phyloP scores from a whole-genome alignment of 2,797 vertebrate genomes.

The Cyclopterus lumpus region DNA sequence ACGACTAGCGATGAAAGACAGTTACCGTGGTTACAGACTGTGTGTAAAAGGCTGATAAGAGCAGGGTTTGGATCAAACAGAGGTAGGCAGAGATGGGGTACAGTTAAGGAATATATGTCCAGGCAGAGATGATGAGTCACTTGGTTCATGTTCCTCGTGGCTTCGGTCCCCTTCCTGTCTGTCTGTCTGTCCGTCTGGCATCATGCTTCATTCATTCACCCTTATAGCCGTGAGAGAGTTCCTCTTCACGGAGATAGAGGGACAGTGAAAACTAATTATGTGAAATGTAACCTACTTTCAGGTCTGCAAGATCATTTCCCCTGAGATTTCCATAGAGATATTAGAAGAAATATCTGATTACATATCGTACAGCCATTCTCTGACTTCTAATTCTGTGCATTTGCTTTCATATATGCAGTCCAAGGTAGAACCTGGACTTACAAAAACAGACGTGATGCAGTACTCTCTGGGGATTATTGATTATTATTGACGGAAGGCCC shows the following conservation, averaged over 20 bases:
- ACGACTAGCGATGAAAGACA: constrained; percentile 47
- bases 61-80: constrained; percentile 40
- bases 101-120: constrained; percentile 16
- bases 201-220: neutral
- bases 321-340: constrained; percentile 7
- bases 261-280: neutral
- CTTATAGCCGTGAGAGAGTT: neutral
- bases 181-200: constrained; percentile 7
- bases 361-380: neutral
- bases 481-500: constrained; percentile 57
- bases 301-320: constrained; percentile 3
- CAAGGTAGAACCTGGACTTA: constrained; percentile 4
- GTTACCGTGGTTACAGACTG: constrained; percentile 57
- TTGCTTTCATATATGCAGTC: constrained; percentile 19
- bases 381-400: constrained; percentile 13
- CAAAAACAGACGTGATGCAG: constrained; percentile 35
- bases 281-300: neutral
- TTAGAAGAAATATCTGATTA: neutral
- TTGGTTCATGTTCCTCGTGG: constrained; percentile 28
- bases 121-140: constrained; percentile 17
- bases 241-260: neutral
- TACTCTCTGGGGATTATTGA: constrained; percentile 45
- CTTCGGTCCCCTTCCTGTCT: constrained; percentile 14
- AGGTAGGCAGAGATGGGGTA: constrained; percentile 8
- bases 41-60: constrained; percentile 68